A percentile compares a stretch with the other conserved stretches of the same genome.
Evolutionary conservation across 2,113 vertebrate species (phyloP).

Genomic region (Gobius niger): DNA sequence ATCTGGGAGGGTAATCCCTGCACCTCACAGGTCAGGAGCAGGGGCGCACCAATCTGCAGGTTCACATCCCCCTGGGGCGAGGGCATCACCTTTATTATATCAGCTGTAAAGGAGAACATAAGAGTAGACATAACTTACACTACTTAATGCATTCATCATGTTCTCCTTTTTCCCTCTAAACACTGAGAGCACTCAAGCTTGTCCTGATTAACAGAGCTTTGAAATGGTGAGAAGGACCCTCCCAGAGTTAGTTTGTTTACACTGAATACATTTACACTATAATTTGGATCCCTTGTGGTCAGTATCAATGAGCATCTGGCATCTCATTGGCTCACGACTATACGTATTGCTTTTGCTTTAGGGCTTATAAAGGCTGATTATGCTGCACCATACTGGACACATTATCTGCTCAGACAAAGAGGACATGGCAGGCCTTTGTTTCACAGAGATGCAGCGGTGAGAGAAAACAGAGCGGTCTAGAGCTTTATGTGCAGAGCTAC

Average conservation of each 20-base stretch:
- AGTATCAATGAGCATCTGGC: not conserved
- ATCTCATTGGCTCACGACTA: not conserved
- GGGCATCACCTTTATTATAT: conserved; percentile 76
- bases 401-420: conserved; percentile 50
- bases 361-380: not conserved
- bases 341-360: not conserved
- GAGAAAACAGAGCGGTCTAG: conserved; percentile 8
- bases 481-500: conserved; percentile 13
- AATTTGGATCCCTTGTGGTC: not conserved
- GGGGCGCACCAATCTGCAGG: conserved; percentile 73
- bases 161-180: not conserved
- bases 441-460: conserved; percentile 27
- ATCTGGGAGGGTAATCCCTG: conserved; percentile 70
- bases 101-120: conserved; percentile 65
- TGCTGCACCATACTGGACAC: conserved; percentile 25
- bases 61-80: conserved; percentile 68
- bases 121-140: not conserved
- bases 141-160: no score
- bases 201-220: not conserved
- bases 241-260: no score
- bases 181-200: not conserved
- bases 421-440: conserved; percentile 37
- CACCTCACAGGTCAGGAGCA: conserved; percentile 78
- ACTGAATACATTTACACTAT: not conserved
- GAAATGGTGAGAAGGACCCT: not conserved